phyloP scores from a whole-genome alignment of 2,888 invertebrate species.

The Andrena haemorrhoa region DNA sequence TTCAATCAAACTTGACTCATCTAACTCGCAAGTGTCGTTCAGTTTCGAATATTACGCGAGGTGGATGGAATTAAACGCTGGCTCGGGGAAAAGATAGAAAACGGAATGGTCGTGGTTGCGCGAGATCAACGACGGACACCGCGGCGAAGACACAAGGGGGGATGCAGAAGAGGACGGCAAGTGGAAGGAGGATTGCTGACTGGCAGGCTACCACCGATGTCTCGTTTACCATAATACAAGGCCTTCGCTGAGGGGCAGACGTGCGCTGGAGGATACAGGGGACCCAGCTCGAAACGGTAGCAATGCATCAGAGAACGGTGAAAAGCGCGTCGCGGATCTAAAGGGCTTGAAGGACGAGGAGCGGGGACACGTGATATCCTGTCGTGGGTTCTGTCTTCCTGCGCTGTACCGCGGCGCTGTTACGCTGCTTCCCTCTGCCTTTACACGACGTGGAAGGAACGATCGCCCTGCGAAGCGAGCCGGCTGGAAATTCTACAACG shows the following conservation, averaged over 20 bases:
- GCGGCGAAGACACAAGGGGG: constrained; percentile 14
- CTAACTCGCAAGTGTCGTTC: background rate
- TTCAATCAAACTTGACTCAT: too few relatives aligned
- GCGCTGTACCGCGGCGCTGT: constrained; percentile 52
- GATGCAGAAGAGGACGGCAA: constrained; percentile 16
- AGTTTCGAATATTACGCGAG: background rate
- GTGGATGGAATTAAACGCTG: too few relatives aligned
- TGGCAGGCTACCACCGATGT: constrained; percentile 75
- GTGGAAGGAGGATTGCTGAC: constrained; percentile 71
- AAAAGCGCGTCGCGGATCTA: constrained; percentile 62
- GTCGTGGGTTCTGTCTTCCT: constrained; percentile 62
- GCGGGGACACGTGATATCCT: constrained; percentile 69
- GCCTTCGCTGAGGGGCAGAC: constrained; percentile 61
- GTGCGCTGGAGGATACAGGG: constrained; percentile 27
- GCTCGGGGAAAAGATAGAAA: background rate
- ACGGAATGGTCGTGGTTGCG: too few relatives aligned
- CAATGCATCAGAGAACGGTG: constrained; percentile 71
- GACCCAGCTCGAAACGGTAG: constrained; percentile 71
- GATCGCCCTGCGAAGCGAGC: constrained; percentile 37
- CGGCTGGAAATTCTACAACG: constrained; percentile 42
- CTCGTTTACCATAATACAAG: constrained; percentile 81
- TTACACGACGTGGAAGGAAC: constrained; percentile 55
- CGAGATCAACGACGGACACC: background rate
- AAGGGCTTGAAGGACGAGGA: constrained; percentile 58
- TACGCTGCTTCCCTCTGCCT: constrained; percentile 50